Conservation (phyloP, 2,888 invertebrate species). For the Tyria jacobaeae region DNA sequence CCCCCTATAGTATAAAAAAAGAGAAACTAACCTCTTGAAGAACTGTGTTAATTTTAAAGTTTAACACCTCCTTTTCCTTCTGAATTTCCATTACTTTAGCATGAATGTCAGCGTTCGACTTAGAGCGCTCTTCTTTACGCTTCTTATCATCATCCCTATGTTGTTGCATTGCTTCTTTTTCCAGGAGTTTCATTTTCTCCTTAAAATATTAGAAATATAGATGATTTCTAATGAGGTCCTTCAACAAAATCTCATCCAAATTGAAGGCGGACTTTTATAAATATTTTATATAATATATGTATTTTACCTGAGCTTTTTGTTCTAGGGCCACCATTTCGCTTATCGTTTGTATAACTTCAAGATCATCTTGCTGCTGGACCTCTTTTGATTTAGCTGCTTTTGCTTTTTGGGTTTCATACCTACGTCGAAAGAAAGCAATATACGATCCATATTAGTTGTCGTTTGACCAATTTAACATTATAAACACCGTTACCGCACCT, state of each 20-base stretch:
- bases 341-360: slow-evolving; percentile 47
- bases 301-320: slow-evolving; percentile 41
- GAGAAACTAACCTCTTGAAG: slow-evolving; percentile 54
- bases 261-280: too few species aligned
- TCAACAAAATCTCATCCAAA: too few species aligned
- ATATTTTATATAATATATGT: too few species aligned
- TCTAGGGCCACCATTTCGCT: slow-evolving; percentile 50
- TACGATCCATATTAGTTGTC: too few species aligned
- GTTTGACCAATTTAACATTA: too few species aligned
- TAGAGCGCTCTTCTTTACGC: slow-evolving; percentile 41
- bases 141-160: slow-evolving; percentile 45
- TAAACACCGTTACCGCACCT: too few species aligned
- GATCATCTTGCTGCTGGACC: slow-evolving; percentile 40
- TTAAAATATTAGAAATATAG: slow-evolving; percentile 8
- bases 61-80: slow-evolving; percentile 53
- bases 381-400: slow-evolving; percentile 40
- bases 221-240: background rate
- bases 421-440: too few species aligned
- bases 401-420: slow-evolving; percentile 44
- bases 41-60: slow-evolving; percentile 49
- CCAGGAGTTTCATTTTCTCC: slow-evolving; percentile 43
- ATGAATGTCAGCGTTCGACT: slow-evolving; percentile 47
- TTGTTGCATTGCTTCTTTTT: slow-evolving; percentile 49
- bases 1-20: too few species aligned
- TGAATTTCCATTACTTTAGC: slow-evolving; percentile 45